phyloP scores from a whole-genome alignment of 2,888 invertebrate genomes.

The Hyposoter dolosus region DNA sequence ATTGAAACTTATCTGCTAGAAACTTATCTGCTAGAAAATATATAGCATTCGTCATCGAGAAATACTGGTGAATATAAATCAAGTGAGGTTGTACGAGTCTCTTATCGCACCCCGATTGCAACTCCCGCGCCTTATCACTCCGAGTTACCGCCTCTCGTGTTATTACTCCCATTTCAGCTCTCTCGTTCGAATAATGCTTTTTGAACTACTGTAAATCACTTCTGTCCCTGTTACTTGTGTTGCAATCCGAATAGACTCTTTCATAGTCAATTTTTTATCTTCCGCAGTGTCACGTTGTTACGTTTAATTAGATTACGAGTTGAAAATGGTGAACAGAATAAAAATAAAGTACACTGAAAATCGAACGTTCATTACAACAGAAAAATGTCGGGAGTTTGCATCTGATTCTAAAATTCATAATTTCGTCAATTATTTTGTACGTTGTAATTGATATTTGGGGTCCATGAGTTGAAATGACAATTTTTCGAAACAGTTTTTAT shows the following conservation, averaged over 20 bases:
- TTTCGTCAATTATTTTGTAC: neutral
- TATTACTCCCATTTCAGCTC: conserved; percentile 17
- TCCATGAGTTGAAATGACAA: neutral
- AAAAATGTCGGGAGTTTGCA: neutral
- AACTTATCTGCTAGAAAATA: conserved; percentile 52
- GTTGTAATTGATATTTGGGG: neutral
- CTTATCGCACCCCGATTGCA: conserved; percentile 50
- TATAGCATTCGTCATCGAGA: conserved; percentile 39
- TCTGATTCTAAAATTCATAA: neutral
- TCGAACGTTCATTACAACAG: neutral
- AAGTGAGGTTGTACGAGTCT: conserved; percentile 34
- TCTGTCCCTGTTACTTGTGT: neutral
- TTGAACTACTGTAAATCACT: neutral
- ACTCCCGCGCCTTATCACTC: conserved; percentile 44
- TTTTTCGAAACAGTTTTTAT: neutral
- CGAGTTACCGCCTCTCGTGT: conserved; percentile 33
- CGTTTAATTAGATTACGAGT: neutral
- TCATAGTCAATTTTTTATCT: neutral
- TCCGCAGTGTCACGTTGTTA: neutral
- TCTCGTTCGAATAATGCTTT: neutral
- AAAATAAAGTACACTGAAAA: neutral
- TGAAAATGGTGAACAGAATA: neutral
- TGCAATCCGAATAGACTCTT: neutral
- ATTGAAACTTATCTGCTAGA: conserved; percentile 33
- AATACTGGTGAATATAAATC: conserved; percentile 50